Evolutionary conservation across 2,113 vertebrate genomes (phyloP).

Genomic region (Paradisaea rubra): DNA sequence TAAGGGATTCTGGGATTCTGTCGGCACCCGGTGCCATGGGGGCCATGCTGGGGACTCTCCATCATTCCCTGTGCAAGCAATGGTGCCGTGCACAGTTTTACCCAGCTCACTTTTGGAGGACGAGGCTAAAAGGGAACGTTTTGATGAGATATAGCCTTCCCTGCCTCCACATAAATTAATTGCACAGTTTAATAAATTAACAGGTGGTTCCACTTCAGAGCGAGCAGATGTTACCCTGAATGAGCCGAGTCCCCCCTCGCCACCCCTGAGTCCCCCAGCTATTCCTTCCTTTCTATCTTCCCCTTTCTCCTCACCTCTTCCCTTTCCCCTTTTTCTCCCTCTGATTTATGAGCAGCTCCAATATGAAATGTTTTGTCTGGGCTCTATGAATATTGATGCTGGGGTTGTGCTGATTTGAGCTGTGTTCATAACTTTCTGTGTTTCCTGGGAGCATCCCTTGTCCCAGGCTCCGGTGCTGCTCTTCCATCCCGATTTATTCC

Average conservation of each 20-base stretch:
- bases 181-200: conserved; percentile 73
- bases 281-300: conserved; percentile 51
- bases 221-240: conserved; percentile 72
- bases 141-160: conserved; percentile 51
- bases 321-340: neutral
- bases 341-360: conserved; percentile 72
- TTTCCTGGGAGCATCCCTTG: conserved; percentile 37
- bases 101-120: neutral
- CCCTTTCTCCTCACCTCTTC: conserved; percentile 36
- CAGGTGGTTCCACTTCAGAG: conserved; percentile 77
- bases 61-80: neutral
- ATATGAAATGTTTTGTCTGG: conserved; percentile 57
- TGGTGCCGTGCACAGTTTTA: neutral
- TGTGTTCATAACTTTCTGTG: conserved; percentile 31
- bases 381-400: conserved; percentile 68
- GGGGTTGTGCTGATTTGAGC: conserved; percentile 54
- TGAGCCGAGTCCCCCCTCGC: conserved; percentile 53
- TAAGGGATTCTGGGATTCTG: neutral
- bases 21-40: neutral
- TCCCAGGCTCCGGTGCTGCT: neutral
- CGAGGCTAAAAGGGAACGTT: neutral
- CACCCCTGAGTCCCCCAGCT: conserved; percentile 49
- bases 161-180: conserved; percentile 72
- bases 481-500: neutral
- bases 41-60: neutral